Base-by-base conservation (phyloP, 2,888 invertebrate species). In the Crossocerus cetratus region DNA sequence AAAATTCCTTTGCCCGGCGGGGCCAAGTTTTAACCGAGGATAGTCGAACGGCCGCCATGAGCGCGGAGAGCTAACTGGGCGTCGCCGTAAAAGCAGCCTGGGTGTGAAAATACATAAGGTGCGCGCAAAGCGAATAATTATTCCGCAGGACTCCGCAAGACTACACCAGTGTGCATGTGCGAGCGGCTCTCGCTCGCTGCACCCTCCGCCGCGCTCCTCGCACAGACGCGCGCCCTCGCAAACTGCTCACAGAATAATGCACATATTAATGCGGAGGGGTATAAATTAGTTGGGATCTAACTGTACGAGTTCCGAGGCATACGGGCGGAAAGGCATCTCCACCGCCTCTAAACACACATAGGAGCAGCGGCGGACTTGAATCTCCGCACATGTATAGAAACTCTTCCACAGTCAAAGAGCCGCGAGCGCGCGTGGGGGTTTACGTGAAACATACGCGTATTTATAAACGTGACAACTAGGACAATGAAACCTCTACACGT, bases 401-500 rank as follows among this genome's bases (percentile, higher is more conserved):
- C 21, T 21, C 45, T 4, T n/a, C 22, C 18, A 21, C 32, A 22
- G 20, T 21, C 42, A 42, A 55, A 54, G 22, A 55, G 44, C 42
- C 54, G 42, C 49, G 32, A 59, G n/a, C 65, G 43, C 32, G 32
- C 14, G 32, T 59, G 20, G 42, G 58, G 11, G 32, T 32, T 32
- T 64, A 55, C 68, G 54, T 32, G 54, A 54, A 56, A 55, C 80
- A 77, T 80, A 74, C 65, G 79, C 74, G 80, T 77, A 80, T 80
- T 80, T 80, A 80, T 77, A 77, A 79, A 74, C 77, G 74, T 71
- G 80, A 77, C 80, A 77, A 80, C 69, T 80, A 69, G 80, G 68
- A 80, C 80, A 80, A 80, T 77, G 80, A 80, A 75, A 73, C 54
- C 73, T n/a, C n/a, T 61, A 45, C 71, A 64, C 67, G 80, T 80